Evolutionary conservation across 2,888 invertebrate genomes (phyloP).

Genomic region (Cheilosia urbana): DNA sequence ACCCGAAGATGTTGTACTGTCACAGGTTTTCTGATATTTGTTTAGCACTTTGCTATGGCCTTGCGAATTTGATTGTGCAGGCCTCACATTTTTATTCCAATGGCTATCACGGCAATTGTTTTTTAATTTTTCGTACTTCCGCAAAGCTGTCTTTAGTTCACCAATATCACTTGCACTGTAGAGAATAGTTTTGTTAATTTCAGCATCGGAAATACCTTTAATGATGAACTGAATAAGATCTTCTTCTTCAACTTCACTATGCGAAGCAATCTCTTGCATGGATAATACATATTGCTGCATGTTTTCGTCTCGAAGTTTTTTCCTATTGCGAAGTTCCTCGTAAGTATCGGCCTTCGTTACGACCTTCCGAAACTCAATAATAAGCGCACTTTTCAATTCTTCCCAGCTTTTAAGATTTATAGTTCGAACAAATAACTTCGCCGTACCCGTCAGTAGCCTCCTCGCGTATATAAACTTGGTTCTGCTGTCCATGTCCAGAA

Average conservation of each 20-base stretch:
- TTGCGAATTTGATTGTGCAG: no score
- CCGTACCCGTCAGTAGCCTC: constrained; percentile 10
- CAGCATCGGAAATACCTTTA: background rate
- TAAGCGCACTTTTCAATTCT: constrained; percentile 1
- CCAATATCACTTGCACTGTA: background rate
- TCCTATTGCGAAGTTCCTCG: background rate
- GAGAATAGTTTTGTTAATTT: background rate
- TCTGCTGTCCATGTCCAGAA: background rate
- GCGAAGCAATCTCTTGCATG: constrained; percentile 23
- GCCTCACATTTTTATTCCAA: no score
- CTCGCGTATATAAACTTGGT: constrained; percentile 5
- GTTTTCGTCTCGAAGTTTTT: constrained; percentile 5
- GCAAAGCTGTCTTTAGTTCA: no score
- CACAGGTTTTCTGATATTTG: no score
- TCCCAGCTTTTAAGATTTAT: constrained; percentile 6
- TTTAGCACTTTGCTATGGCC: no score
- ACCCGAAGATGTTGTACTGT: no score
- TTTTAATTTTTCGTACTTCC: no score
- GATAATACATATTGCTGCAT: constrained; percentile 24
- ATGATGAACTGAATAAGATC: background rate
- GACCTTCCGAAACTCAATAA: constrained; percentile 5
- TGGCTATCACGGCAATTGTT: no score
- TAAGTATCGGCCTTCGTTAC: constrained; percentile 4
- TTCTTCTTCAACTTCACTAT: constrained; percentile 4
- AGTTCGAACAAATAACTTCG: constrained; percentile 13